Base-by-base conservation (phyloP, 2,797 vertebrate species). In the Acanthurus lineatus region DNA sequence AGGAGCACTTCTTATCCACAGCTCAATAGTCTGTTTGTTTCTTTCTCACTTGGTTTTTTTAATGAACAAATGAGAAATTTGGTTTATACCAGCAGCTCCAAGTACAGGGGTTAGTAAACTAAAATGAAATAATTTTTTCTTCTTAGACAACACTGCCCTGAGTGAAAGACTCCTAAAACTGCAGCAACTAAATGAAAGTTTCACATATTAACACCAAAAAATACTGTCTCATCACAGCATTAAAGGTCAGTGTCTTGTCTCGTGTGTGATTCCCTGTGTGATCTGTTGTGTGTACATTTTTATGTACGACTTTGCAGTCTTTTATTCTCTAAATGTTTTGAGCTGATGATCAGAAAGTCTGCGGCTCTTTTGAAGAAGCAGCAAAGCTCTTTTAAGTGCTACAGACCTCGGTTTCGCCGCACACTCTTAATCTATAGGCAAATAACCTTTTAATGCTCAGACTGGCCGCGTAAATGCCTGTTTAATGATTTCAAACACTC, bases 401-500 rank as follows among this genome's bases (percentile, higher is more conserved):
- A 19, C 42, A 67, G 73, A 76, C 54, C 65, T 74, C 52, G 68
- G 53, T 69, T 81, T 94, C 92, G 93, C 89, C 87, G 86, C 77
- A 83, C 84, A 90, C 85, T 88, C 45, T 48, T 86, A 86, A 91
- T 95, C 93, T 93, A 92, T 90, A 90, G 82, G 85, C 91, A 93
- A 94, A 91, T 66, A 93, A 91, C 73, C 79, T 87, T 93, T 91
- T 92, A 92, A 85, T 86, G 81, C 90, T 86, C 8, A 4, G 84
- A 79, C 88, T 78, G 76, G 69, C 64, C 52, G 79, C 77, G 77
- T 89, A 90, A 94, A 93, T 89, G 88, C 85, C 93, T 93, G 92
- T 94, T 92, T 95, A 93, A 94, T 84, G 86, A 93, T 93, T 93
- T 90, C 76, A 93, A 95, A 93, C 93, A 77, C 57, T 76, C 73